A percentile compares a stretch with the other conserved stretches of the same genome.
Evolutionary conservation across 2,888 invertebrate species (phyloP).

Genomic region (Blastobasis lacticolella): DNA sequence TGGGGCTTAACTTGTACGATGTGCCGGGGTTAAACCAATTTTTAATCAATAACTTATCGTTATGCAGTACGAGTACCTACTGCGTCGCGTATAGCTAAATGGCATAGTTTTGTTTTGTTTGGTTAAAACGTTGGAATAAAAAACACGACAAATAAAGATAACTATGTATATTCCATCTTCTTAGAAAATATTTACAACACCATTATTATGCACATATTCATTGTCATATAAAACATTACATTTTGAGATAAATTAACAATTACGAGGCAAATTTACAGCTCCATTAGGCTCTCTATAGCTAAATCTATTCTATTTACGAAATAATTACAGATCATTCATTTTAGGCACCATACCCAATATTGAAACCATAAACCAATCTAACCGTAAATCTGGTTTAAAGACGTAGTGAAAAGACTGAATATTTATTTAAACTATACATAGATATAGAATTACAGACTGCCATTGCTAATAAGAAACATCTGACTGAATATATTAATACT

Average conservation of each 20-base stretch:
- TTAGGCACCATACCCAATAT: slow-evolving; percentile 49
- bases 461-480: too few relatives aligned
- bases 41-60: too few relatives aligned
- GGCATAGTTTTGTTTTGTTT: too few relatives aligned
- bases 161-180: slow-evolving; percentile 63
- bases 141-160: slow-evolving; percentile 58
- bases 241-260: slow-evolving; percentile 60
- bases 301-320: slow-evolving; percentile 24
- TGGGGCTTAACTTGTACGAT: too few relatives aligned
- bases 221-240: slow-evolving; percentile 67
- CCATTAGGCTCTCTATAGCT: slow-evolving; percentile 26
- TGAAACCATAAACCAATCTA: slow-evolving; percentile 20
- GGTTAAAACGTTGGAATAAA: slow-evolving; percentile 16
- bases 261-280: slow-evolving; percentile 60
- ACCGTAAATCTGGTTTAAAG: too few relatives aligned
- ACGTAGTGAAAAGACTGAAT: too few relatives aligned
- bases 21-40: too few relatives aligned
- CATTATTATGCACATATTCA: slow-evolving; percentile 66
- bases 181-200: slow-evolving; percentile 71
- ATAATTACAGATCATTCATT: slow-evolving; percentile 47
- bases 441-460: too few relatives aligned
- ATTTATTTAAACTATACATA: too few relatives aligned
- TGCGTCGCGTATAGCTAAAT: too few relatives aligned
- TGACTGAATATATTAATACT: too few relatives aligned
- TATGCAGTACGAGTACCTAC: too few relatives aligned